Evolutionary conservation across 2,113 vertebrate species (phyloP), one percentile per base, ranked within the genome.

Genomic region (Narcine bancroftii): DNA sequence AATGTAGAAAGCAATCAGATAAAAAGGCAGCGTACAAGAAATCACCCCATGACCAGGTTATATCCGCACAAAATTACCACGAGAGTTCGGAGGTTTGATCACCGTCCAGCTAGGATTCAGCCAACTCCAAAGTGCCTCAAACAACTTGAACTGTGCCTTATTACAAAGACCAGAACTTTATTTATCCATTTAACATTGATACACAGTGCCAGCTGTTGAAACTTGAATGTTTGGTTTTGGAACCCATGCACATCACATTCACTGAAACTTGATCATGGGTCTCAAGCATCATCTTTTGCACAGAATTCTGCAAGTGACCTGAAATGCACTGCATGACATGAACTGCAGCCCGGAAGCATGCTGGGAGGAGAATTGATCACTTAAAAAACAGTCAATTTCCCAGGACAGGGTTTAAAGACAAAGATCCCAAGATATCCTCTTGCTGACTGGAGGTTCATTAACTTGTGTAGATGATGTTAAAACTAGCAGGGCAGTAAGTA

Each of bases 51-150:
- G 94, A 94, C 0, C 95, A 98, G 93, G 97, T 97, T 24, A 96
- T 96, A 97, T 94, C 97, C 95, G 94, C 95, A 0, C 95, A 92
- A 53, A 94, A 92, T 93, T 95, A 93, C 33, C 94, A 93, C 93
- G 97, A 99, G 95, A 98, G 97, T 94, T 99, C 98, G 0, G 98
- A 99, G 94, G 98, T 99, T 93, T 99, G 96, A 98, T 69, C 0
- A 39, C n/a, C 85, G 26, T 19, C 77, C 0, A 66, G 0, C 9
- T 36, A 60, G 42, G 89, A 42, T 93, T 89, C 92, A 94, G 0
- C 66, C 56, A 60, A 21, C 94, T 95, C 94, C 94, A 94, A 93
- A 95, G 95, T 95, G 96, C 96, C 95, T 97, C 94, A 94, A 93
- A 93, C 92, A 93, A 60, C 92, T 93, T 92, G 92, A 93, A 94